Evolutionary conservation across 2,113 vertebrate genomes (phyloP), one percentile per base, ranked within the genome.

Genomic region (Fukomys damarensis): DNA sequence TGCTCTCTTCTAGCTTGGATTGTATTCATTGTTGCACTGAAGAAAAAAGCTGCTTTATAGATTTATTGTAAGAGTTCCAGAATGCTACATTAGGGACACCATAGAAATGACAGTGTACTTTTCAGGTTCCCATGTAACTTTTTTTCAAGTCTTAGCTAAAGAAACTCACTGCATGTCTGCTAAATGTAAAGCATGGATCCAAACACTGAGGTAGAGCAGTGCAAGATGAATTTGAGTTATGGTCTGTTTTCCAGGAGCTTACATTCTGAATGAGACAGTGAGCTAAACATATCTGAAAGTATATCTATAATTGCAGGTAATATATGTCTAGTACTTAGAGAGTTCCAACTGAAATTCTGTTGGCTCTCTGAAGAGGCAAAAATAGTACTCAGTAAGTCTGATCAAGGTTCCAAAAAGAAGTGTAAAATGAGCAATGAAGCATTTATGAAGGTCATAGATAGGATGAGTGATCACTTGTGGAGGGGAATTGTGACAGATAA

Each of bases 31-130:
- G 28, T 86, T 93, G 5, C 72, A 43, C 38, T 66, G 32, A 85
- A 49, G 32, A 85, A 49, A 84, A 28, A 35, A 83, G 93, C 56
- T 70, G 46, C 22, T 91, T 65, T 91, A 26, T 74, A 13, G 68
- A 89, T 93, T 96, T 93, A 89, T 35, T 86, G 38, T 54, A 93
- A 93, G 58, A 92, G 58, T 86, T 83, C 35, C 46, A 82, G 56
- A 81, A 35, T 92, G 30, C 13, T 91, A 70, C 16, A 52, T 92
- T 49, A 91, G 35, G 74, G 43, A 76, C 65, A 70, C 49, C 76
- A 93, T 52, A 81, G 22, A 88, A 81, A 84, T 72, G 54, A 81
- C 79, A 63, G 19, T 54, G 41, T 93, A 70, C 43, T 49, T 90
- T 41, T 91, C 58, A 76, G 11, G 26, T 76, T 12, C 17, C 59